These are phyloP conservation scores for Ephialtes manifestator DNA, from an alignment of 2,888 invertebrate genomes.

Conservation along the genomic window DNA sequence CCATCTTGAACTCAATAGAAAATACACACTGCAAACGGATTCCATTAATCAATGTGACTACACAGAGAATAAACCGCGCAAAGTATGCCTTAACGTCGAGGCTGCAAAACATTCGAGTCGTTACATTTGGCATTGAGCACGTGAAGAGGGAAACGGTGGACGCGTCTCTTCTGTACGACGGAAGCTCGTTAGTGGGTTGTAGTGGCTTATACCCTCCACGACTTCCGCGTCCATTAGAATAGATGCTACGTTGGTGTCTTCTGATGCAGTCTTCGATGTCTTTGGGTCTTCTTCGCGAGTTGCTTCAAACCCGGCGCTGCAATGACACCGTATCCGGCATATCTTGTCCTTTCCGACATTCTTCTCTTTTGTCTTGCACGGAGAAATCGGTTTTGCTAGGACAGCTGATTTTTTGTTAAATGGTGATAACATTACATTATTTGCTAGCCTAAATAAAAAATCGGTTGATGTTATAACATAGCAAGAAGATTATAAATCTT, in stretches of 20 bases:
- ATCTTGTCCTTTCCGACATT: background rate
- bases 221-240: slow-evolving; percentile 80
- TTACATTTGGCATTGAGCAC: slow-evolving; percentile 56
- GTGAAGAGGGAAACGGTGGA: slow-evolving; percentile 37
- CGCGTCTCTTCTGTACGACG: slow-evolving; percentile 60
- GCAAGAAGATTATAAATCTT: too few species aligned
- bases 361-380: background rate
- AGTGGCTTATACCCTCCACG: slow-evolving; percentile 54
- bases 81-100: background rate
- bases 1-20: slow-evolving; percentile 15
- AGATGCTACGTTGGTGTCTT: slow-evolving; percentile 63
- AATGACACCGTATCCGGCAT: slow-evolving; percentile 49
- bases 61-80: background rate
- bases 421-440: too few species aligned
- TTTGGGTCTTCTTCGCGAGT: slow-evolving; percentile 10
- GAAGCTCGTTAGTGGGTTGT: slow-evolving; percentile 71
- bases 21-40: slow-evolving; percentile 17
- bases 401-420: too few species aligned
- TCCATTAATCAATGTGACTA: slow-evolving; percentile 63
- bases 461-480: too few species aligned
- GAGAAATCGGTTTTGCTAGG: too few species aligned
- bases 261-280: background rate
- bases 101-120: slow-evolving; percentile 24
- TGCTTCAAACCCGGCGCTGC: slow-evolving; percentile 1
- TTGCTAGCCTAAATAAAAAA: too few species aligned